Evolutionary conservation across 2,888 invertebrate species (phyloP), one percentile per base, ranked within the genome.

Genomic region (Drosophila paramelanica): DNA sequence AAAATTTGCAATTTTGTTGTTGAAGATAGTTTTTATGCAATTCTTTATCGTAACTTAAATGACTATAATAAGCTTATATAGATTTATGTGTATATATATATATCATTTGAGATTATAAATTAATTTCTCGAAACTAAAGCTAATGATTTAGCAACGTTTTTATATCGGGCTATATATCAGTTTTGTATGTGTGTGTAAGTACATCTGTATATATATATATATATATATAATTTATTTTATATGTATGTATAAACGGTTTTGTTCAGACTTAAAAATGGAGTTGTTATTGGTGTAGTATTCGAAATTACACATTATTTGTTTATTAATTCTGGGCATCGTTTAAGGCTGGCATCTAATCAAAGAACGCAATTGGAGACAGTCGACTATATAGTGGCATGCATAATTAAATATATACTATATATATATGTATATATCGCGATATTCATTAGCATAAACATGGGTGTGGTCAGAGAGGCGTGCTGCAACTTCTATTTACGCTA

Each of bases 251-350:
- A 75, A 60, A 74, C 61, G 46, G 62, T 70, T 27, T 71, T 70
- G 50, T 52, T 82, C 82, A 82, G 82, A 82, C 82, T 82, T 82
- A 78, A 80, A 65, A 76, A 82, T 82, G 78, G 82, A 82, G 82
- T 82, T 82, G 86, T 80, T 85, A 72, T 70, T 77, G 70, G 74
- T 74, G 62, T 72, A 65, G 53, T 73, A 58, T 52, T 55, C 43
- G 45, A 4, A 46, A 31, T 47, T 45, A 36, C 45, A 59, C 65
- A 42, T 64, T 58, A 11, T 38, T 50, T 39, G 33, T 10, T 43
- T 36, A 39, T 61, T 10, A 8, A 31, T 31, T 31, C 36, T 57
- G 50, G 65, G 75, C 65, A 50, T 70, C 70, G 61, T 60, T 42
- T 65, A 70, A 70, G 70, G 60, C 75, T 60, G 39, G 17, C 53